Evolutionary conservation across 2,797 vertebrate species (phyloP), one percentile per base, ranked within the genome.

Genomic region (Geotrypetes seraphini): DNA sequence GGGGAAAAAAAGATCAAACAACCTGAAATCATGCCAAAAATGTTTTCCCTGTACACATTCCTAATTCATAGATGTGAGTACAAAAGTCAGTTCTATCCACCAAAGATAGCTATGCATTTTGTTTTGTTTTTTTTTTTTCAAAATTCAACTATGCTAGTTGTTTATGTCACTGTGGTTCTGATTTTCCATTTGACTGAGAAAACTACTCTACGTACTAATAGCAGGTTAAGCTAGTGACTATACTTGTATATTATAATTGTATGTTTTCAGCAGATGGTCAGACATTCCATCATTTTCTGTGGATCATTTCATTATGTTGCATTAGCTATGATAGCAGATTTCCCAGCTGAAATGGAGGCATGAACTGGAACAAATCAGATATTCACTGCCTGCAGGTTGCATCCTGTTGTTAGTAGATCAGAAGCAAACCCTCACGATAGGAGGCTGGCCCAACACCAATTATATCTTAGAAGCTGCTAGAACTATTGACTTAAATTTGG

Each of bases 131-230:
- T n/a, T n/a, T n/a, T n/a, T 14, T 4, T 14, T 14, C 6, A n/a
- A n/a, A n/a, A n/a, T n/a, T n/a, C n/a, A n/a, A n/a, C n/a, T n/a
- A 36, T 36, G 17, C 3, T 54, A 44, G 33, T 4, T 17, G 36
- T 25, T 46, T 47, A 35, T 49, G 26, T 45, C 36, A 47, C 16
- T 31, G 41, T 43, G 19, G 53, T 42, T 33, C 28, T 42, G 31
- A 36, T 15, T 44, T 39, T 8, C 4, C 19, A 47, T 10, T 47
- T 19, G 49, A 4, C 6, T 17, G 22, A 53, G 25, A 36, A 24
- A 57, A 16, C 15, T 19, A 10, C 25, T 31, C 22, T 28, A 33
- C 26, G 30, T 5, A 4, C 8, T 47, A 22, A 17, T 40, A 43
- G 12, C 6, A 38, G 28, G 7, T 8, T 36, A 43, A 21, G n/a